Percentiles rank a stretch among this genome's conserved stretches.
Evolutionary conservation across 2,113 vertebrate species (phyloP).

Genomic region (Echinops telfairi): DNA sequence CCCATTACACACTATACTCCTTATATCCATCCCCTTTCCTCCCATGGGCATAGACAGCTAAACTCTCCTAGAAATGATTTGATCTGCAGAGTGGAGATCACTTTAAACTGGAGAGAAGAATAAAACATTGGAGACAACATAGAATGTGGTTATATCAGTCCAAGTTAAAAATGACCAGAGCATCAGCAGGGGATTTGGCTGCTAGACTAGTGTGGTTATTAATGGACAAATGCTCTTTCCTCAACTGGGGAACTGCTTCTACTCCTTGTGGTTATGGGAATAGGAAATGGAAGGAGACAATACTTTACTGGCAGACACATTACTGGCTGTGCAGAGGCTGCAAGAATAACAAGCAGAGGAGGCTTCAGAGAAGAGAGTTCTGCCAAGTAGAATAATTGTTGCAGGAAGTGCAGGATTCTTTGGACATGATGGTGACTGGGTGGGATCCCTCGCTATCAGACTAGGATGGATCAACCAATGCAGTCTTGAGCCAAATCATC

Average conservation of each 20-base stretch:
- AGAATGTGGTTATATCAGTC: constrained; percentile 65
- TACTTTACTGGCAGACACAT: constrained; percentile 80
- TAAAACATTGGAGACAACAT: constrained; percentile 60
- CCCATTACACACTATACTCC: not conserved
- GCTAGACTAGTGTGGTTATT: constrained; percentile 78
- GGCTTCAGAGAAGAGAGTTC: constrained; percentile 33
- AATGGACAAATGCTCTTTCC: constrained; percentile 77
- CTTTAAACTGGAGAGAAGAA: constrained; percentile 63
- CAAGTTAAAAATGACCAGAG: constrained; percentile 80
- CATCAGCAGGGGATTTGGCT: constrained; percentile 68
- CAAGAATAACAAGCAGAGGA: constrained; percentile 73
- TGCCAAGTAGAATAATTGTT: constrained; percentile 61
- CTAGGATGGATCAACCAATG: not conserved
- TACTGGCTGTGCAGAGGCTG: constrained; percentile 74
- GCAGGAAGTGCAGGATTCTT: constrained; percentile 33
- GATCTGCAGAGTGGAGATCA: constrained; percentile 64
- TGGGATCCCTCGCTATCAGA: not conserved
- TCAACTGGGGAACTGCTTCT: constrained; percentile 67
- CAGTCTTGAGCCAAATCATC: not conserved
- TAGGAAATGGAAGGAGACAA: constrained; percentile 80
- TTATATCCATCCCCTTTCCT: not conserved
- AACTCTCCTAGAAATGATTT: constrained; percentile 69
- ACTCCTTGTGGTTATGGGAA: constrained; percentile 78
- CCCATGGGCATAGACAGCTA: constrained; percentile 39
- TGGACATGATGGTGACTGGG: not conserved